Evolutionary conservation across 2,888 invertebrate genomes (phyloP).

Genomic region (Mylabris sibirica): DNA sequence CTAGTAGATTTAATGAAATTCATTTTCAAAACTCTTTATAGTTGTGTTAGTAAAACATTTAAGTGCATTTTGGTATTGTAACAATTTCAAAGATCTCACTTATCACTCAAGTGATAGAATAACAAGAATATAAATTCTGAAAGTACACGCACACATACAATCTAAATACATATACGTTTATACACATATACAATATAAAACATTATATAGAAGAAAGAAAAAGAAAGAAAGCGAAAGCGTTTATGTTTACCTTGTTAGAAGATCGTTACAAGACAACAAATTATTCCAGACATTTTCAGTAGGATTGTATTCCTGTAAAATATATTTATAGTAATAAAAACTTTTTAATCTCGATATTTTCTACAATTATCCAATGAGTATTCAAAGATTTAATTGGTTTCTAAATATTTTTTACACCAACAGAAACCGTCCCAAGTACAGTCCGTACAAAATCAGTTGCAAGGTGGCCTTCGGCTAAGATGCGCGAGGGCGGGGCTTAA

Average conservation of each 20-base stretch:
- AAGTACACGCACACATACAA: neutral
- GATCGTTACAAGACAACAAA: neutral
- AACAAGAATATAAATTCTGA: constrained; percentile 1
- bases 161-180: neutral
- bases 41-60: neutral
- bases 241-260: neutral
- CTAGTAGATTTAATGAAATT: neutral
- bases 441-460: no score
- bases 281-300: neutral
- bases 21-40: neutral
- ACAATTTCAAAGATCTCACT: constrained; percentile 11
- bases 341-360: no score
- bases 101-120: constrained; percentile 9
- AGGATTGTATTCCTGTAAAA: neutral
- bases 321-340: neutral
- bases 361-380: no score
- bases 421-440: no score
- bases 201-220: neutral
- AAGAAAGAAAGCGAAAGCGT: neutral
- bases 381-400: no score
- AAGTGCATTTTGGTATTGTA: constrained; percentile 9
- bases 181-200: no score
- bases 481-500: no score
- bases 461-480: no score
- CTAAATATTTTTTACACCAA: no score